Conservation (phyloP, 2,113 vertebrate genomes). For the Collichthys lucidus region DNA sequence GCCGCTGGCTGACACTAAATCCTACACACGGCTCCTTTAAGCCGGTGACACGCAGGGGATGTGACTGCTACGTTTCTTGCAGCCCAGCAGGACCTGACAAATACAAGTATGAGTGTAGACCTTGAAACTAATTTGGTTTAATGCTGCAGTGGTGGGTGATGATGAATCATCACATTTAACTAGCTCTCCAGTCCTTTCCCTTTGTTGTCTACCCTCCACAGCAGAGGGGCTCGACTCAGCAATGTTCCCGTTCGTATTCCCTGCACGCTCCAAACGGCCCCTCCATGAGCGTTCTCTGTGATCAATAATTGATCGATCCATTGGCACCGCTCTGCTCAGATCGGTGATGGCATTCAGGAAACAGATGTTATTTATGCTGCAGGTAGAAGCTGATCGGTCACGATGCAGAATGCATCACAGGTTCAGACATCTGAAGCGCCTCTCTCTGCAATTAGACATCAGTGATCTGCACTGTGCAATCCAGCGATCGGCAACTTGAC, state of each 20-base stretch:
- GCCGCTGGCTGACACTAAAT: too few species aligned
- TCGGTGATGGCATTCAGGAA: neutral
- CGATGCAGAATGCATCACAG: neutral
- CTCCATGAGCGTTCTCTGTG: slow-evolving; percentile 8
- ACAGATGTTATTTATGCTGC: neutral
- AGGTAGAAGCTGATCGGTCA: neutral
- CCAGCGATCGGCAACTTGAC: too few species aligned
- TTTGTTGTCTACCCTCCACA: slow-evolving; percentile 19
- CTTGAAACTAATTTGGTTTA: slow-evolving; percentile 22
- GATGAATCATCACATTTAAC: slow-evolving; percentile 40
- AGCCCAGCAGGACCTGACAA: neutral
- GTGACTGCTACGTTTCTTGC: neutral
- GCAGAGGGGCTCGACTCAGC: slow-evolving; percentile 29
- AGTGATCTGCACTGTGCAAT: too few species aligned
- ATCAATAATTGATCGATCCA: slow-evolving; percentile 46
- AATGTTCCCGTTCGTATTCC: slow-evolving; percentile 30
- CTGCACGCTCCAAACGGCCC: neutral
- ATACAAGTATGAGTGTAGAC: neutral
- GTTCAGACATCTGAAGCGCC: neutral
- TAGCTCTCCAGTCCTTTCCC: neutral
- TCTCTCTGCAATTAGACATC: too few species aligned
- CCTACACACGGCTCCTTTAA: too few species aligned
- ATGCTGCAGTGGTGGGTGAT: neutral
- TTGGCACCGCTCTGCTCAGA: slow-evolving; percentile 11
- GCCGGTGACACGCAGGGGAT: neutral